Conservation (phyloP, 2,113 vertebrate species). For the Siniperca knerii region DNA sequence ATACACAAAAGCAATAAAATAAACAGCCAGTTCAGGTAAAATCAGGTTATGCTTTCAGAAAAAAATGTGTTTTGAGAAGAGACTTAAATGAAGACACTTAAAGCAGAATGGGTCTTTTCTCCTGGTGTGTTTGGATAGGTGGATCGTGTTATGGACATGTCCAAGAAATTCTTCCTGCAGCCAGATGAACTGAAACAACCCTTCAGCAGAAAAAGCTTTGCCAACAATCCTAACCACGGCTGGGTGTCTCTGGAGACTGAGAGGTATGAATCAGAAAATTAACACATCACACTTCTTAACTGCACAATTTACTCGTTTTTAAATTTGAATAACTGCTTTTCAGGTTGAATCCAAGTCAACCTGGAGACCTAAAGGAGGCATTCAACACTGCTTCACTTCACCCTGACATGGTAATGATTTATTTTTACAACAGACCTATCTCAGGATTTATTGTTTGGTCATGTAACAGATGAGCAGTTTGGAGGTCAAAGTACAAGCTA, state of each 20-base stretch:
- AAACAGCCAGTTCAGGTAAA: too few species aligned
- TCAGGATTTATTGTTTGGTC: background rate
- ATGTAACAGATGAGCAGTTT: background rate
- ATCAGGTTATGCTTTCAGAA: too few species aligned
- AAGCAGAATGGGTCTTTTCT: background rate
- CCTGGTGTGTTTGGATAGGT: slow-evolving; percentile 63
- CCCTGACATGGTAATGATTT: slow-evolving; percentile 74
- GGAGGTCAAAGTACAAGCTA: slow-evolving; percentile 16
- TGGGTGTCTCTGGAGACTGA: slow-evolving; percentile 79
- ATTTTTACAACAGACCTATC: background rate
- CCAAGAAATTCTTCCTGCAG: slow-evolving; percentile 79
- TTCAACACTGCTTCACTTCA: slow-evolving; percentile 72
- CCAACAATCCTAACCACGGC: slow-evolving; percentile 71
- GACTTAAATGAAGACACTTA: too few species aligned
- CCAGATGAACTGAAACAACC: slow-evolving; percentile 74
- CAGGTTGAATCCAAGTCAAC: slow-evolving; percentile 79
- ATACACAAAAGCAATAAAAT: too few species aligned
- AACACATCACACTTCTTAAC: background rate
- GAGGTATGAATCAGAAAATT: slow-evolving; percentile 51
- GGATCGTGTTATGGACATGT: slow-evolving; percentile 66
- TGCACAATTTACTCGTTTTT: background rate
- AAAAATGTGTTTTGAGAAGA: too few species aligned
- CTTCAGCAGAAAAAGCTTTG: slow-evolving; percentile 62
- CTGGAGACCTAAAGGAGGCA: slow-evolving; percentile 83
- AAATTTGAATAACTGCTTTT: background rate